Evolutionary conservation across 2,888 invertebrate genomes (phyloP), one percentile per base, ranked within the genome.

Genomic region (Eupithecia exiguata): DNA sequence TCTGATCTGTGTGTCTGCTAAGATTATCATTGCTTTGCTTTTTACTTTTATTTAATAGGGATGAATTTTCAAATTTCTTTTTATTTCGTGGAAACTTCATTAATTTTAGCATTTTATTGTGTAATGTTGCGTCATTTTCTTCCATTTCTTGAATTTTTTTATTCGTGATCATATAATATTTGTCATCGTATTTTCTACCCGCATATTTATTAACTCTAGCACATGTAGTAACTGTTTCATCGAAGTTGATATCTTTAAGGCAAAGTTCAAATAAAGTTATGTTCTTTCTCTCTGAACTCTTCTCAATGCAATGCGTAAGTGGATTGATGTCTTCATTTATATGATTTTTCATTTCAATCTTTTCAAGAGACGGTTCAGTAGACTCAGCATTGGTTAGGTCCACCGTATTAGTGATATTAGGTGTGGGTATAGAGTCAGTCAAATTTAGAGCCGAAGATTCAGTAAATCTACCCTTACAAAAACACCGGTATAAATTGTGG

Each of bases 401-500:
- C 58, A 66, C 66, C 40, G 40, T 40, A 63, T 18, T 14, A 66
- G 9, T 43, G 38, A 7, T 67, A 70, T 36, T 75, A 67, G 71
- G 53, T 18, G 40, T 66, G 7, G 62, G 69, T 63, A 43, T 38
- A 40, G 16, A 46, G 21, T 46, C 71, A 68, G 10, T 14, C 35
- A 18, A 35, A 72, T 76, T 74, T 40, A 25, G 35, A 5, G 67
- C 35, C 71, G 71, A 74, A 38, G 71, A 70, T 74, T 79, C 75
- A 12, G 84, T 86, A 81, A 92, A 91, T 84, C 83, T 90, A 2
- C 95, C 95, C 79, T 94, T 94, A 84, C 96, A 97, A 85, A 95
- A 95, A 87, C 97, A 97, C 83, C 95, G 95, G 81, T 97, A 96
- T 68, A 96, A 86, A 80, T 95, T 92, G 84, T 97, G 97, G 3